phyloP scores from a whole-genome alignment of 2,113 vertebrate genomes.

The Ictalurus furcatus region DNA sequence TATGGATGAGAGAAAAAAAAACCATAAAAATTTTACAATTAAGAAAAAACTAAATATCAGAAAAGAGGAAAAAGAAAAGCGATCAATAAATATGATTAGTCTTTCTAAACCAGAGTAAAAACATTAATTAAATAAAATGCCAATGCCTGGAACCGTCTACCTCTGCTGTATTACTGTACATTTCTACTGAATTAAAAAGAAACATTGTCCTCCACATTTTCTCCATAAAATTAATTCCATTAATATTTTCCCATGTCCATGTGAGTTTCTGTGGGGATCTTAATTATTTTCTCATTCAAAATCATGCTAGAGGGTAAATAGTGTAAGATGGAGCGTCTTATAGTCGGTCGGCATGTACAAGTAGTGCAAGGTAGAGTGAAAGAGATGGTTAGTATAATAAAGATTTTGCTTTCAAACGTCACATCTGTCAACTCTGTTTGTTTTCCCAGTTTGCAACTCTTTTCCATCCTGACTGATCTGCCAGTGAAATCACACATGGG shows the following conservation, averaged over 20 bases:
- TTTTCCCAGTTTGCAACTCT: conserved; percentile 12
- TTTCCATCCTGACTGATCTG: background rate
- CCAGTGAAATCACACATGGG: background rate
- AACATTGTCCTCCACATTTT: background rate
- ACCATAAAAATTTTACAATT: background rate
- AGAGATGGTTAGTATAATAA: background rate
- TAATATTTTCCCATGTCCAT: background rate
- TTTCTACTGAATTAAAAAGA: too few relatives aligned
- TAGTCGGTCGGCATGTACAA: background rate
- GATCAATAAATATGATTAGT: too few relatives aligned
- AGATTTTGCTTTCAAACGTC: background rate
- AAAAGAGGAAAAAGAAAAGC: too few relatives aligned
- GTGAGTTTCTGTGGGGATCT: background rate
- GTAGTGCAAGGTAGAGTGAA: background rate
- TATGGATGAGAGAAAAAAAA: background rate
- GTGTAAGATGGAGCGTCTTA: background rate
- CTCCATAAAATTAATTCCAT: background rate
- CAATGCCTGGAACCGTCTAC: too few relatives aligned
- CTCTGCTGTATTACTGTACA: too few relatives aligned
- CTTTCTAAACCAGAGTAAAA: too few relatives aligned
- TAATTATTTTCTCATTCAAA: background rate
- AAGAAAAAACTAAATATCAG: too few relatives aligned
- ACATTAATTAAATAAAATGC: too few relatives aligned
- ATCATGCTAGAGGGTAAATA: background rate
- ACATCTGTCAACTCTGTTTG: conserved; percentile 3